phyloP scores from a whole-genome alignment of 2,888 invertebrate species.

The Glaucopsyche alexis region DNA sequence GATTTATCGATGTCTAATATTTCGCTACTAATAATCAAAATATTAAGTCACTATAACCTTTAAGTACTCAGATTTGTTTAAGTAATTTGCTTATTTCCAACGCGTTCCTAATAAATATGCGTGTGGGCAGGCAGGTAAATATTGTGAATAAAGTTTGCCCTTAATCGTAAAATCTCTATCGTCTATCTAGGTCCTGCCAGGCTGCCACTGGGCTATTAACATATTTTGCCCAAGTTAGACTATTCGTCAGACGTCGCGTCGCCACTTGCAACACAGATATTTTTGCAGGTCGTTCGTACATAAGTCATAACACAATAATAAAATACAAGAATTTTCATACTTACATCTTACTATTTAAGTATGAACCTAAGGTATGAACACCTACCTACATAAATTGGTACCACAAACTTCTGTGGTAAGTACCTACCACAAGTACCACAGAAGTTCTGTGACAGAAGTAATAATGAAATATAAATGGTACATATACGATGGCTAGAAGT shows the following conservation, averaged over 20 bases:
- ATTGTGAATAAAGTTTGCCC: not conserved
- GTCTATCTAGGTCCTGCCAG: not conserved
- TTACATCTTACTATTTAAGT: no score
- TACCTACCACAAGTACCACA: no score
- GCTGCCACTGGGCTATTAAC: not conserved
- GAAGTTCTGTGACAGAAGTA: no score
- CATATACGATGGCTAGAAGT: no score
- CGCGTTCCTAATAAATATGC: not conserved
- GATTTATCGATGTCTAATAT: not conserved
- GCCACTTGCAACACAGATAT: not conserved
- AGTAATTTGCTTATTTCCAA: not conserved
- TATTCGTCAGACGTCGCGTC: not conserved
- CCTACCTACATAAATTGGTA: no score
- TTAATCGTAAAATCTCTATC: not conserved
- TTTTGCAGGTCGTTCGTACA: not conserved
- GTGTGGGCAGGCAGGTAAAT: not conserved
- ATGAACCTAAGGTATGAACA: no score
- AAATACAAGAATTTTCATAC: no score
- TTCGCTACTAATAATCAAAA: not conserved
- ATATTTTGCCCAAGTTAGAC: not conserved
- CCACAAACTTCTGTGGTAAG: no score
- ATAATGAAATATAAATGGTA: no score
- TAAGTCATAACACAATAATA: not conserved
- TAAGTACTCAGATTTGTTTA: constrained; percentile 4
- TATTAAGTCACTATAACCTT: not conserved